phyloP scores from a whole-genome alignment of 2,797 vertebrate species.

The Triplophysa bombifrons region DNA sequence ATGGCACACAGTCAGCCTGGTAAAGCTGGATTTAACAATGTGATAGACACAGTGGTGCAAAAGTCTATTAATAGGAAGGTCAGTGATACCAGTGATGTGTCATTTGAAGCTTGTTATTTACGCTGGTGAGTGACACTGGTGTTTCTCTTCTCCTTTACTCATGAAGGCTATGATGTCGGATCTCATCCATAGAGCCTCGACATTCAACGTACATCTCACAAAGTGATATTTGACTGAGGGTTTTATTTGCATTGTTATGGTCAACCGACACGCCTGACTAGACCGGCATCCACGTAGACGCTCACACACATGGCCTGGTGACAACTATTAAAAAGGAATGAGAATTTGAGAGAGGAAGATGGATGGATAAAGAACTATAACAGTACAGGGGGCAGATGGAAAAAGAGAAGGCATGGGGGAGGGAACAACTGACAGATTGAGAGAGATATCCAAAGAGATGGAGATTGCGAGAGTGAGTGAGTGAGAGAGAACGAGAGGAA shows the following conservation, averaged over 20 bases:
- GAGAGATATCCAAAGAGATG: constrained; percentile 44
- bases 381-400: constrained; percentile 1
- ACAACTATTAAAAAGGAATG: constrained; percentile 46
- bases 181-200: no score
- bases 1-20: no score
- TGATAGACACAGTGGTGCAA: no score
- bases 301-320: constrained; percentile 34
- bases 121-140: no score
- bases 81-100: no score
- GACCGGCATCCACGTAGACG: constrained; percentile 15
- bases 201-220: neutral
- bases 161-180: no score
- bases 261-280: neutral
- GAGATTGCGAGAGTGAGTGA: constrained; percentile 57
- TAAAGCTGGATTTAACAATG: no score
- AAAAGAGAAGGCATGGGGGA: constrained; percentile 12
- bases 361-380: constrained; percentile 29
- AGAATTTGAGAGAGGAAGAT: constrained; percentile 44
- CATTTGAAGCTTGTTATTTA: no score
- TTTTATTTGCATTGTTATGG: constrained; percentile 14
- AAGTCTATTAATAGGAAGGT: no score
- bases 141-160: no score
- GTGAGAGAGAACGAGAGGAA: constrained; percentile 54
- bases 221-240: neutral
- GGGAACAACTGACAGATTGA: constrained; percentile 48